Base-by-base conservation (phyloP, 2,797 vertebrate species). In the Macrochelys suwanniensis region DNA sequence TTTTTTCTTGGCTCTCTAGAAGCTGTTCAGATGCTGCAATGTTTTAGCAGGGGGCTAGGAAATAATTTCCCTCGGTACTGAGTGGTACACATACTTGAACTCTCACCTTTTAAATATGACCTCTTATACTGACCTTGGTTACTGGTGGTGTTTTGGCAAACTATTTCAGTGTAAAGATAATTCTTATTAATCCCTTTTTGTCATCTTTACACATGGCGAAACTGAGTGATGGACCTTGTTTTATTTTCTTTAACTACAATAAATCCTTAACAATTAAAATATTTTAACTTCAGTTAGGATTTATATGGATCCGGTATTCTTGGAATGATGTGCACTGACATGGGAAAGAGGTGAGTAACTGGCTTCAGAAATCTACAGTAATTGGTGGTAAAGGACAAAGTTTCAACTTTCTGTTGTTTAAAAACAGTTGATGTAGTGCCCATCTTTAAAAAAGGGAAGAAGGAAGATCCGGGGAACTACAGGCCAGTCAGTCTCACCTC, bases 11-110 rank as follows among this genome's bases (percentile, higher is more conserved):
- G 68, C n/a, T 71, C 79, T 11, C 4, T 85, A 87, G 12, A 45
- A 37, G 50, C 19, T 87, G 59, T 31, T 26, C 56, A 83, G 56
- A 65, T 71, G 19, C 37, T 71, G 37, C 37, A 23, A 11, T 42
- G 37, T 23, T 71, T 71, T 42, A 71, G 68, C n/a, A 71, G 68
- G 37, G n/a, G 65, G 10, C 19, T 71, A 71, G 37, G 68, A 71
- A 37, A 42, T 71, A 10, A 37, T 71, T 71, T 42, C 21, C 21
- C n/a, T 9, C 5, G 5, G 19, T 83, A 74, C 68, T 11, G 0
- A 87, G 77, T 79, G 68, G 45, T 80, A 28, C 33, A 74, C 65
- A 42, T 89, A 56, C 87, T 85, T 51, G 71, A 96, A 82, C 65
- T 61, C 15, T 37, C 65, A 68, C 42, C 12, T 2, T 96, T 89